Conservation (phyloP, 1,140 invertebrate species). For the Neodiprion fabricii region DNA sequence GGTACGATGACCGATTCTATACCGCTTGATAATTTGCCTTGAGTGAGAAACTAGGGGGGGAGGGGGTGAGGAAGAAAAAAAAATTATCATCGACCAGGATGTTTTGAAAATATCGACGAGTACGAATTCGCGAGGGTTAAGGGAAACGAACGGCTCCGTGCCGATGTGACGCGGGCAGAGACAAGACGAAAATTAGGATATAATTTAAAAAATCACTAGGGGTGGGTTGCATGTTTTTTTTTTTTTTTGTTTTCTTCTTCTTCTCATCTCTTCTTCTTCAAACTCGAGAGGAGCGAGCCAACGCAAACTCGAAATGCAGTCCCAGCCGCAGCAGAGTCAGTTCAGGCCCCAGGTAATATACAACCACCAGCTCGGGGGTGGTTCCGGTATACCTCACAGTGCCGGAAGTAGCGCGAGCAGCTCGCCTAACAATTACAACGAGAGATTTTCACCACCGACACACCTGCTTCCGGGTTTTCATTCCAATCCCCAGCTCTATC, state of each 20-base stretch:
- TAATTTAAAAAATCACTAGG: no score
- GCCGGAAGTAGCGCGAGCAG: slow-evolving; percentile 48
- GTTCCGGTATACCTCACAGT: slow-evolving; percentile 42
- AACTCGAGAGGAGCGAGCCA: no score
- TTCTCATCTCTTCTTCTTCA: not conserved
- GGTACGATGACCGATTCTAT: no score
- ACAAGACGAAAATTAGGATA: no score
- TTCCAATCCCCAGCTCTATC: slow-evolving; percentile 32
- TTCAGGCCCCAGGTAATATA: slow-evolving; percentile 26
- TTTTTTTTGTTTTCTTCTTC: not conserved
- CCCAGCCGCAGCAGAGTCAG: slow-evolving; percentile 28
- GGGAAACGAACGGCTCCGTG: no score
- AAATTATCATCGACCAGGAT: no score
- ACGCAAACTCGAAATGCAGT: slow-evolving; percentile 30
- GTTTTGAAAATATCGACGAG: no score
- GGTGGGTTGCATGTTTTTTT: not conserved
- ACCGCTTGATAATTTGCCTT: no score
- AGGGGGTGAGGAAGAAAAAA: no score
- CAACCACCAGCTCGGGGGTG: slow-evolving; percentile 28
- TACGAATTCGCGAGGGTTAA: no score
- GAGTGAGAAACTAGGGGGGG: no score
- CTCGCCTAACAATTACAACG: slow-evolving; percentile 43
- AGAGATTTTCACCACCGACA: slow-evolving; percentile 41
- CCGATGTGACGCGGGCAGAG: no score
- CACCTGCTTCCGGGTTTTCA: slow-evolving; percentile 40